Evolutionary conservation across 2,797 vertebrate genomes (phyloP), one percentile per base, ranked within the genome.

Genomic region (Alcedo quadribrachys): DNA sequence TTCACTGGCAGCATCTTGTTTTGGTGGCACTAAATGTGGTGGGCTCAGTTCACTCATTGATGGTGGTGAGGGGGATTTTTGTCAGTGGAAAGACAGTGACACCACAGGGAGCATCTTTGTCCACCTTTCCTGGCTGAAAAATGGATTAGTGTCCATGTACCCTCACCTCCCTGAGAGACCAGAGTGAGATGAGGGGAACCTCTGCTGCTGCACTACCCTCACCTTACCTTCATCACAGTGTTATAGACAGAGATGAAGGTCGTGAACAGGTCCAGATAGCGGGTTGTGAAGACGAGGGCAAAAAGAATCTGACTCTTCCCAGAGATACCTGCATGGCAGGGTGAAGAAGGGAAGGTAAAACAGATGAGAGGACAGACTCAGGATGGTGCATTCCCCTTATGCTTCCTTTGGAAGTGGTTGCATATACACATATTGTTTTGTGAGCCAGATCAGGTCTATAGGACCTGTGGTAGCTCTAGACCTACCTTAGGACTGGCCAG

Each of bases 261-360:
- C 0, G 98, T 98, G 94, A 99, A 98, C 83, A 99, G 96, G 96
- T 99, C 99, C 85, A 99, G 97, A 92, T 99, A 99, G 82, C 99
- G 98, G 88, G 98, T 99, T 92, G 98, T 99, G 96, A 99, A 99
- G 85, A 99, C 99, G 0, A 99, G 91, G 4, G 99, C 98, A 9
- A 99, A 99, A 89, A 99, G 98, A 80, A 99, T 96, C 97, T 99
- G 99, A 85, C 99, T 99, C 96, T 99, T 99, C 94, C 99, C 99
- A 8, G 99, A 99, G 95, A 99, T 99, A 51, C 99, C 99, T 99
- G 55, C 2, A 17, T 18, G n/a, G 33, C 37, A 53, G 33, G 17
- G 69, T 73, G 58, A 66, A 57, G 74, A 78, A 86, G 58, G 18
- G 21, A 73, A 76, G 42, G 21, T 14, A 60, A 77, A 50, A 32